Base-by-base conservation (phyloP, 1,140 invertebrate species). In the Heterodera carotae region DNA sequence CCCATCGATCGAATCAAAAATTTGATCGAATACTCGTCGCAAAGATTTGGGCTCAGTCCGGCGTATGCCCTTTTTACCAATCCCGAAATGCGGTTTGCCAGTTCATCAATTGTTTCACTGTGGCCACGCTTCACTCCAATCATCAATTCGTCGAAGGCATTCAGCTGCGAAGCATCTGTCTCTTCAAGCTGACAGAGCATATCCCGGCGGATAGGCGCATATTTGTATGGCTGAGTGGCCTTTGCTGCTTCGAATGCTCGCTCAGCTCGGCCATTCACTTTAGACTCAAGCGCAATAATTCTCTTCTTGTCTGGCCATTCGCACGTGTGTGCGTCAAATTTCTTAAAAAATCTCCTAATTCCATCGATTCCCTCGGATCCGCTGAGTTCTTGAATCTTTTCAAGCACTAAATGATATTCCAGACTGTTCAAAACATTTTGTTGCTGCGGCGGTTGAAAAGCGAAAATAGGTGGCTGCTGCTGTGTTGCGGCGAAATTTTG, bases 261-360 rank as follows among this genome's bases (percentile, higher is more conserved):
- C 18, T 71, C 69, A 5, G 69, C 69, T 6, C 36, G 1, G 2
- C 70, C 34, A 1, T 18, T 29, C 27, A 72, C 31, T 56, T 72
- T 72, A 5, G 15, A 4, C 27, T 39, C 70, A 12, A 72, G 43
- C 1, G 34, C 33, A 39, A 22, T 60, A 8, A 72, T 1, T 5
- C 70, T 12, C 43, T 56, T 60, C 22, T 56, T 60, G 18, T 56
- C 39, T 0, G 70, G 27, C 59, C 48, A 56, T 8, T 60, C 36
- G 18, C 12, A 34, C 6, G 69, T 71, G 22, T n/a, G 5, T 8
- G 25, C 43, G 31, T 71, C 69, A 53, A 71, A 71, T 29, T 71
- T 56, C 43, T 71, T 71, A 22, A 71, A 71, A 27, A 71, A 71
- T 4, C 33, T 12, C 12, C 34, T 56, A 2, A 71, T 27, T n/a